Base-by-base conservation (phyloP, 2,888 invertebrate genomes). In the Anticlea derivata region DNA sequence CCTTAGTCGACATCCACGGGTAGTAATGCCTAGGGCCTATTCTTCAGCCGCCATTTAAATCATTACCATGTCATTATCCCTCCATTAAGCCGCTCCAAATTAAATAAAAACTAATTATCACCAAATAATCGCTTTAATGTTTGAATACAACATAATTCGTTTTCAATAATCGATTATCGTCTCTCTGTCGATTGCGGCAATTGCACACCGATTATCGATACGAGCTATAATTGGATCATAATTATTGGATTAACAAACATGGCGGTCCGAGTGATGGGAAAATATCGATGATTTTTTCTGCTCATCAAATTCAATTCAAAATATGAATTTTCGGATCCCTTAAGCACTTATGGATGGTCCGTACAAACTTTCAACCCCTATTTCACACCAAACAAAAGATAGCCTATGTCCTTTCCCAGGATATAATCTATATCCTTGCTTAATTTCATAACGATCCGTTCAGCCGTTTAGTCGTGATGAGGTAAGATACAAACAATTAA, bases 221-320 rank as follows among this genome's bases (percentile, higher is more conserved):
- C 13, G 17, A 41, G 37, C 34, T 13, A 8, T 52, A 41, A 65
- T 66, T 61, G 65, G 45, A 50, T 50, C 53, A 50, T 61, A 63
- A 65, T 61, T 63, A 61, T 54, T 55, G 57, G 48, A 63, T 61
- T 63, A 61, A 65, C 60, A 60, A 66, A 64, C 55, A 60, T 58
- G 55, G 58, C 46, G 30, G 51, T 12, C n/a, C 2, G 59, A 61
- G 64, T 23, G 61, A 52, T 53, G 63, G 34, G 53, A 47, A 26
- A 39, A 29, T 43, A 46, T 58, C 48, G 48, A 51, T 57, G 30
- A 8, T 22, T 1, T n/a, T n/a, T n/a, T n/a, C n/a, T 31, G 17
- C 17, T 2, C 17, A 17, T 17, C 17, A 17, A n/a, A n/a, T n/a
- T n/a, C n/a, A n/a, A n/a, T n/a, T n/a, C n/a, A n/a, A n/a, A n/a